A percentile compares a stretch with the other conserved stretches of the same genome.
phyloP scores from a whole-genome alignment of 2,797 vertebrate genomes.

The Furcifer pardalis region DNA sequence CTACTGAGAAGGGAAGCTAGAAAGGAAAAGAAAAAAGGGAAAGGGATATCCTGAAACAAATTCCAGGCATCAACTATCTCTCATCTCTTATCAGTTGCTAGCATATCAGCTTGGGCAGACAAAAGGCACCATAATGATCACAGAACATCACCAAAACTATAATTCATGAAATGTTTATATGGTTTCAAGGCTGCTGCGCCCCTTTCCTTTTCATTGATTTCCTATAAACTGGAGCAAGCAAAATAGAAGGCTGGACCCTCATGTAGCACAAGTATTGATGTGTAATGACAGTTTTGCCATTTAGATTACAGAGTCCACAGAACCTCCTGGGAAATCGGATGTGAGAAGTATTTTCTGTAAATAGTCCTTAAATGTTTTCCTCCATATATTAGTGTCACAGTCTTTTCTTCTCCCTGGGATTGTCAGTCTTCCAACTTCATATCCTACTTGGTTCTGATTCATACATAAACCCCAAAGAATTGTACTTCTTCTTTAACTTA shows the following conservation, averaged over 20 bases:
- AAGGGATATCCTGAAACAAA: not conserved
- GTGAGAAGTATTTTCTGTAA: not conserved
- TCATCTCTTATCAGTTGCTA: not conserved
- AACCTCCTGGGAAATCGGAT: not conserved
- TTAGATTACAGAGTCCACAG: not conserved
- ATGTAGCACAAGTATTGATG: not conserved
- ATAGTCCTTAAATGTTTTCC: not conserved
- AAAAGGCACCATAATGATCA: not conserved
- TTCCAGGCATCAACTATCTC: not conserved
- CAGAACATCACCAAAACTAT: not conserved
- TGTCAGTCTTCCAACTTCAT: not conserved
- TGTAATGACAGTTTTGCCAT: not conserved
- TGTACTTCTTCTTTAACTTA: not conserved
- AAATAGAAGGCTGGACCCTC: not conserved
- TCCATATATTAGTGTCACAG: not conserved
- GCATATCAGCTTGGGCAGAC: not conserved
- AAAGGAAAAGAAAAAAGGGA: not conserved
- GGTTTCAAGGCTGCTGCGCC: not conserved
- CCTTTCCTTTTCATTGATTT: slow-evolving; percentile 4
- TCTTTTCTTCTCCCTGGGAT: not conserved
- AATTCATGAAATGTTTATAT: not conserved
- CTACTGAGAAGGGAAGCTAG: not conserved
- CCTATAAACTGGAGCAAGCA: not conserved
- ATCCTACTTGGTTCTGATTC: not conserved
- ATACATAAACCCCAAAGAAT: not conserved